A percentile compares a stretch with the other conserved stretches of the same genome.
These are phyloP conservation scores for Fragum fragum DNA, from an alignment of 2,888 invertebrate genomes.

Conservation along the genomic window DNA sequence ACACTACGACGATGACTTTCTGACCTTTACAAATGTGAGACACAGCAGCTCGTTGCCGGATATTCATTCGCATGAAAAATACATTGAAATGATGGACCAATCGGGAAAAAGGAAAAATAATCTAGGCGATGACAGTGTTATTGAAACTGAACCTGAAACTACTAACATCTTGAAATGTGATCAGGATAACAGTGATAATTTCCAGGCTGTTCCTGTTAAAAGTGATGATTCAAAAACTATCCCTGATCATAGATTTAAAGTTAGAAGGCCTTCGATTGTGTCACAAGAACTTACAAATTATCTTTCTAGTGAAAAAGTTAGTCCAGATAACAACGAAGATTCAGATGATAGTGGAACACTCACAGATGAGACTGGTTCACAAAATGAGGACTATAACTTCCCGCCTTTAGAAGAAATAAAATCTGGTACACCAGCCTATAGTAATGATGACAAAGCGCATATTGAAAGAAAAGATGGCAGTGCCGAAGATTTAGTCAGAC, in stretches of 20 bases:
- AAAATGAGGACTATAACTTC: conserved; percentile 64
- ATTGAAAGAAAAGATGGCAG: conserved; percentile 34
- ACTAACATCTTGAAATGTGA: background rate
- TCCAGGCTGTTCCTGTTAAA: background rate
- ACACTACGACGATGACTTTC: conserved; percentile 63
- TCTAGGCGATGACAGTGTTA: background rate
- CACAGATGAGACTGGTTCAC: conserved; percentile 63
- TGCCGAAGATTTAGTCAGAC: conserved; percentile 25
- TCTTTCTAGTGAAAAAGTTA: background rate
- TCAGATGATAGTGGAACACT: conserved; percentile 59
- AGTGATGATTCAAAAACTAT: background rate
- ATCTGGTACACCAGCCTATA: conserved; percentile 30
- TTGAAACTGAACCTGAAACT: background rate
- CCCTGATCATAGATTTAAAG: conserved; percentile 1
- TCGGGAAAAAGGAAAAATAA: background rate
- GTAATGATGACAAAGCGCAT: conserved; percentile 28
- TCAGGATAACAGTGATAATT: background rate
- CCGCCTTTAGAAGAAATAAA: conserved; percentile 68
- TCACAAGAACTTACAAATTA: conserved; percentile 17
- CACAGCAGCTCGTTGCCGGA: conserved; percentile 74
- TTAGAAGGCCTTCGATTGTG: conserved; percentile 13
- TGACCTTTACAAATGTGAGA: conserved; percentile 64
- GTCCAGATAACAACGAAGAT: conserved; percentile 30
- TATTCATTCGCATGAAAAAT: conserved; percentile 52
- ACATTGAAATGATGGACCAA: conserved; percentile 38